These are phyloP conservation scores for Podiceps cristatus DNA, from an alignment of 2,113 vertebrate genomes.

Conservation along the genomic window DNA sequence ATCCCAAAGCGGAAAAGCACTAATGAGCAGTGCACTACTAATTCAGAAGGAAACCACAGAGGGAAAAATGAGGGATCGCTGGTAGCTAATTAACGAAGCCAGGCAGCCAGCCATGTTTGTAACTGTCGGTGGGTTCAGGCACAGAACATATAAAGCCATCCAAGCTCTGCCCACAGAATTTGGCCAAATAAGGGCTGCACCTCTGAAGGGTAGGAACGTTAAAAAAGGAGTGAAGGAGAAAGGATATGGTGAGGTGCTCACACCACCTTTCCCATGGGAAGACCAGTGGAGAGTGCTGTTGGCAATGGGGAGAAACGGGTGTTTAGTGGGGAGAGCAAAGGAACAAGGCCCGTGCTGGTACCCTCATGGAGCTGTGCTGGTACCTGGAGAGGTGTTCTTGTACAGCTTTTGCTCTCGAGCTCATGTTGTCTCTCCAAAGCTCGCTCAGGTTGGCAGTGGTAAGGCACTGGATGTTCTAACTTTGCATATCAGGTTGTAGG, in stretches of 20 bases:
- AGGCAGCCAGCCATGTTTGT: slow-evolving; percentile 14
- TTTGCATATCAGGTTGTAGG: fast-evolving
- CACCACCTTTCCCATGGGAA: not conserved
- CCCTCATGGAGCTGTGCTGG: not conserved
- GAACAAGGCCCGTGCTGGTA: fast-evolving
- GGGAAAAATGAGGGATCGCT: not conserved
- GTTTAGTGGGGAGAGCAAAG: not conserved
- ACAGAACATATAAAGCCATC: not conserved
- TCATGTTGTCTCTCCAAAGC: not conserved
- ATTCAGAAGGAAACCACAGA: not conserved
- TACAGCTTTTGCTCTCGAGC: not conserved
- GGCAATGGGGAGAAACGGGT: not conserved
- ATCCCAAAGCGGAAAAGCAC: not conserved
- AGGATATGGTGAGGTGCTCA: not conserved
- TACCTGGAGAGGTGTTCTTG: not conserved
- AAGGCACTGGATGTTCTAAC: not conserved
- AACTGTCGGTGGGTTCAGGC: not conserved
- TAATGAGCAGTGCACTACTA: slow-evolving; percentile 12
- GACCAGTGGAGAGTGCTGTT: not conserved
- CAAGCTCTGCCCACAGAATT: not conserved
- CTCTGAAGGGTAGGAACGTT: not conserved
- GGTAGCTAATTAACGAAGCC: slow-evolving; percentile 42
- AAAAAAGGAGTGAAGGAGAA: not conserved
- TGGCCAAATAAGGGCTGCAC: not conserved
- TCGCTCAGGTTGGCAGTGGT: not conserved